phyloP scores from a whole-genome alignment of 2,113 vertebrate genomes.

The Montifringilla adamsi region DNA sequence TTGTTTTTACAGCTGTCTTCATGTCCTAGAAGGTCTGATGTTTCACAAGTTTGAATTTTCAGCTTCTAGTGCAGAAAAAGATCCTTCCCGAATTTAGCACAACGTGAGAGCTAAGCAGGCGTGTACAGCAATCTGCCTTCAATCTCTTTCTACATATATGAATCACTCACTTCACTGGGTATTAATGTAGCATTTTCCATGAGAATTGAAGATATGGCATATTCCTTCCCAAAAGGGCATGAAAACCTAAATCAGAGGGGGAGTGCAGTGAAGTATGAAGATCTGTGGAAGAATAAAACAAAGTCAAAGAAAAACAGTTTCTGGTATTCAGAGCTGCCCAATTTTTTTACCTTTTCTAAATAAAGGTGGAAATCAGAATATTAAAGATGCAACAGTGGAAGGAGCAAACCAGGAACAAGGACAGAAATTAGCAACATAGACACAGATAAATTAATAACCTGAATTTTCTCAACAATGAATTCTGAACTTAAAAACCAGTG shows the following conservation, averaged over 20 bases:
- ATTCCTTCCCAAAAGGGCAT: background rate
- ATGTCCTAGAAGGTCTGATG: conserved; percentile 15
- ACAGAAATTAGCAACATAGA: background rate
- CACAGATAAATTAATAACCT: background rate
- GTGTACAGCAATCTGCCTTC: background rate
- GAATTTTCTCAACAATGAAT: background rate
- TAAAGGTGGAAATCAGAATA: background rate
- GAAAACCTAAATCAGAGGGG: background rate
- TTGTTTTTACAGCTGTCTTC: conserved; percentile 44
- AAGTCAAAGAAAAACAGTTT: background rate
- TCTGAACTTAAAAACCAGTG: background rate
- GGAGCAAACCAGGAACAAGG: background rate
- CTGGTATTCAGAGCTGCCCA: background rate
- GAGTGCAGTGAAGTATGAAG: background rate
- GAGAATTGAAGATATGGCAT: background rate
- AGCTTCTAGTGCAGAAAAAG: conserved; percentile 7
- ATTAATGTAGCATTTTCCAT: background rate
- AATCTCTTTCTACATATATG: background rate
- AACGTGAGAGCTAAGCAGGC: background rate
- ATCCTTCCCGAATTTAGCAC: background rate
- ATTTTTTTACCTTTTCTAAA: background rate
- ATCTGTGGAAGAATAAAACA: background rate
- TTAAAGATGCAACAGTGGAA: background rate
- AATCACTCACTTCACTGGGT: background rate
- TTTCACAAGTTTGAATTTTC: background rate